phyloP scores from a whole-genome alignment of 2,888 invertebrate species.

The Dioctria linearis region DNA sequence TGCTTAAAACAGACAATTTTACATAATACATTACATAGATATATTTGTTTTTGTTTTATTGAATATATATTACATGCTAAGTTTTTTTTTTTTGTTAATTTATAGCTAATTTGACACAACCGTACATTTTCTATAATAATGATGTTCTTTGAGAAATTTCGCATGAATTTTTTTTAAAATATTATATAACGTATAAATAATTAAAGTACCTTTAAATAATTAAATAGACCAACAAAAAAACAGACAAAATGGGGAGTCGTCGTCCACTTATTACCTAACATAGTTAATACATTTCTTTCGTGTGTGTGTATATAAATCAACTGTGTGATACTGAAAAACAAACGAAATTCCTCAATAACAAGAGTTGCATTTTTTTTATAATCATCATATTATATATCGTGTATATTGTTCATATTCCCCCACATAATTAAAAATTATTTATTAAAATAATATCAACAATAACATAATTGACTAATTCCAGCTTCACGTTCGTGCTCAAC shows the following conservation, averaged over 20 bases:
- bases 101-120: constrained; percentile 56
- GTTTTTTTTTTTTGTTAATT: constrained; percentile 34
- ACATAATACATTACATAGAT: constrained; percentile 45
- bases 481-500: constrained; percentile 44
- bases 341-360: constrained; percentile 51
- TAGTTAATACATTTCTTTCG: background rate
- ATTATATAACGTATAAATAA: background rate
- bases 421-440: constrained; percentile 28
- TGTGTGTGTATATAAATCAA: constrained; percentile 4
- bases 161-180: constrained; percentile 27
- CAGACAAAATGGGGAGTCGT: constrained; percentile 20
- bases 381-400: constrained; percentile 33
- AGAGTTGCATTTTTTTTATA: constrained; percentile 2
- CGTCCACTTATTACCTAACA: constrained; percentile 10
- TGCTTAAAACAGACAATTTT: constrained; percentile 42
- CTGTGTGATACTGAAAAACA: constrained; percentile 8
- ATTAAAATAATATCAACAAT: constrained; percentile 51
- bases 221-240: constrained; percentile 1
- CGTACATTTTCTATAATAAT: constrained; percentile 51
- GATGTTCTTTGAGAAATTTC: constrained; percentile 50
- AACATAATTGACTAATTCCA: constrained; percentile 52
- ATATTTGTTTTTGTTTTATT: background rate
- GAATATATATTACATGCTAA: constrained; percentile 35
- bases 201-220: constrained; percentile 22
- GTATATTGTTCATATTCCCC: constrained; percentile 40